Conservation (phyloP, 2,888 invertebrate species). For the Tinea semifulvella region DNA sequence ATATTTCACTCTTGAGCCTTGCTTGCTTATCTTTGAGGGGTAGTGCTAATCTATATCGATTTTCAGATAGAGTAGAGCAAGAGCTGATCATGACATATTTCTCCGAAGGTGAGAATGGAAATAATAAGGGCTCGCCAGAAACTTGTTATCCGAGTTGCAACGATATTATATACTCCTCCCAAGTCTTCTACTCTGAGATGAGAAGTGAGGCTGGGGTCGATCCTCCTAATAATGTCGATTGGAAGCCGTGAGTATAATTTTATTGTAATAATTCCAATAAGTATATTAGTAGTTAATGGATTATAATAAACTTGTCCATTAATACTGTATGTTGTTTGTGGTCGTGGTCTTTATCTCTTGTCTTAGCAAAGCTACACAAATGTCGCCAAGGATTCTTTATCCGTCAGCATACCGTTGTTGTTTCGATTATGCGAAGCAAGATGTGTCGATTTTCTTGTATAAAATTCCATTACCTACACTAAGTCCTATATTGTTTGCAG, state of each 20-base stretch:
- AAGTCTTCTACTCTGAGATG: constrained; percentile 55
- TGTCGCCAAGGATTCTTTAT: no score
- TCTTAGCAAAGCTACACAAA: no score
- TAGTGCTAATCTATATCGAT: not conserved
- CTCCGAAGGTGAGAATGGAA: constrained; percentile 40
- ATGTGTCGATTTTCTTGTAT: no score
- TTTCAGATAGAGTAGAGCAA: constrained; percentile 40
- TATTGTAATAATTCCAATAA: no score
- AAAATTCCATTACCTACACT: no score
- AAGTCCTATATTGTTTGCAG: no score
- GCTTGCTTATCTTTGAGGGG: not conserved
- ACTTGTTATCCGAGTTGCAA: constrained; percentile 52
- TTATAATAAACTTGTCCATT: no score
- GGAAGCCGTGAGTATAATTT: not conserved
- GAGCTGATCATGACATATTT: constrained; percentile 48
- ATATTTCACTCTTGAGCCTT: not conserved
- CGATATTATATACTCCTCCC: constrained; percentile 47
- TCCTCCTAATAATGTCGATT: not conserved
- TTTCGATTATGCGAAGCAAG: no score
- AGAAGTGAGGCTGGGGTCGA: constrained; percentile 28
- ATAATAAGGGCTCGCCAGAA: constrained; percentile 24
- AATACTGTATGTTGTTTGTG: no score
- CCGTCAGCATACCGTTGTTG: no score
- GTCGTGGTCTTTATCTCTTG: no score
- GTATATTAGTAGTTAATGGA: no score